A percentile compares a stretch with the other conserved stretches of the same genome.
Evolutionary conservation across 2,113 vertebrate species (phyloP).

Genomic region (Mesoclemmys tuberculata): DNA sequence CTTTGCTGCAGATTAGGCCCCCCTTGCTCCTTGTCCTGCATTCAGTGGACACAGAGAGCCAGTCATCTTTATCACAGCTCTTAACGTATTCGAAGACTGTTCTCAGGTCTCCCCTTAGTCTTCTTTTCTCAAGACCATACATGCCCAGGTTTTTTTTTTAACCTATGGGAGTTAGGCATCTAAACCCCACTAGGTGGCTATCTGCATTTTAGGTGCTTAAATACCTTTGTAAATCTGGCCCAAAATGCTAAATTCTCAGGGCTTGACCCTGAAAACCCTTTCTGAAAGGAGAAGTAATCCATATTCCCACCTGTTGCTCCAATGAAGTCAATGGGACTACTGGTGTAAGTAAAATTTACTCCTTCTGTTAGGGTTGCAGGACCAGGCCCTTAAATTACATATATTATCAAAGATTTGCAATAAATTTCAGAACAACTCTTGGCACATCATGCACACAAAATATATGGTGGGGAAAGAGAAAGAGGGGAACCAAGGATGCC

Average conservation of each 20-base stretch:
- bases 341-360: slow-evolving; percentile 5
- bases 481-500: slow-evolving; percentile 9
- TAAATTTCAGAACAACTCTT: slow-evolving; percentile 12
- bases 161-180: accelerated
- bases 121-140: background rate
- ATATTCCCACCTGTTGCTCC: accelerated
- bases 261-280: background rate
- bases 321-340: background rate
- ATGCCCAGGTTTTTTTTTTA: background rate
- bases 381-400: background rate
- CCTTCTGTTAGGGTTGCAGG: background rate
- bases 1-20: background rate
- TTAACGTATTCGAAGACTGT: background rate
- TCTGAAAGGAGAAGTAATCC: background rate
- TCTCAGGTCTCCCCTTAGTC: background rate
- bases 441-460: background rate
- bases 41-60: too few species aligned
- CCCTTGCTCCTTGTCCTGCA: background rate
- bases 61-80: background rate
- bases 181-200: background rate
- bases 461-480: background rate
- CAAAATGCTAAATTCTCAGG: background rate
- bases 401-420: slow-evolving; percentile 14
- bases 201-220: background rate
- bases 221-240: background rate